Conservation (phyloP, 2,888 invertebrate species). For the Cheilosia urbana region DNA sequence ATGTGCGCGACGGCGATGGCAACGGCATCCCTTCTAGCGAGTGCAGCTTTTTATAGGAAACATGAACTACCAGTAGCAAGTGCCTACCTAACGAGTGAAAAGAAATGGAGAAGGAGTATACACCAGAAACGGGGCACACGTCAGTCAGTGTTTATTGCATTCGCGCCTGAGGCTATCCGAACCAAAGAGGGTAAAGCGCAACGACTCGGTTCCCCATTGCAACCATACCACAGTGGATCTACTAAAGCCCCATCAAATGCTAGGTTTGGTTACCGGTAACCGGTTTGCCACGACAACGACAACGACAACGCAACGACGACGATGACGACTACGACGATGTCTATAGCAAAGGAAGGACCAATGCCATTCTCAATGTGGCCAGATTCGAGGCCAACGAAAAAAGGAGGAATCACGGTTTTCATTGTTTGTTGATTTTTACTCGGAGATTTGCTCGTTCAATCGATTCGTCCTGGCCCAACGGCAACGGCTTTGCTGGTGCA, state of each 20-base stretch:
- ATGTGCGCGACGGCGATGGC: constrained; percentile 28
- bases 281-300: constrained; percentile 52
- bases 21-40: constrained; percentile 37
- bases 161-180: constrained; percentile 50
- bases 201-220: constrained; percentile 40
- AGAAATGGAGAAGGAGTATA: constrained; percentile 49
- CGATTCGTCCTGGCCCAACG: constrained; percentile 47
- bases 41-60: constrained; percentile 63
- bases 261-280: constrained; percentile 66
- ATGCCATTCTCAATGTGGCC: constrained; percentile 71
- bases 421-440: constrained; percentile 74
- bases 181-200: constrained; percentile 44
- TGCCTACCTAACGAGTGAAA: constrained; percentile 16
- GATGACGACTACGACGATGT: constrained; percentile 12
- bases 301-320: neutral
- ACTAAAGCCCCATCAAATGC: constrained; percentile 33
- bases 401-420: constrained; percentile 64
- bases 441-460: constrained; percentile 62
- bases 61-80: constrained; percentile 65
- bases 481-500: constrained; percentile 60
- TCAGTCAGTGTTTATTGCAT: constrained; percentile 72
- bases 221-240: constrained; percentile 11
- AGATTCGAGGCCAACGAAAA: constrained; percentile 68
- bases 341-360: constrained; percentile 50
- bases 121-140: constrained; percentile 49